Evolutionary conservation across 2,113 vertebrate genomes (phyloP).

Genomic region (Ariopsis seemanni): DNA sequence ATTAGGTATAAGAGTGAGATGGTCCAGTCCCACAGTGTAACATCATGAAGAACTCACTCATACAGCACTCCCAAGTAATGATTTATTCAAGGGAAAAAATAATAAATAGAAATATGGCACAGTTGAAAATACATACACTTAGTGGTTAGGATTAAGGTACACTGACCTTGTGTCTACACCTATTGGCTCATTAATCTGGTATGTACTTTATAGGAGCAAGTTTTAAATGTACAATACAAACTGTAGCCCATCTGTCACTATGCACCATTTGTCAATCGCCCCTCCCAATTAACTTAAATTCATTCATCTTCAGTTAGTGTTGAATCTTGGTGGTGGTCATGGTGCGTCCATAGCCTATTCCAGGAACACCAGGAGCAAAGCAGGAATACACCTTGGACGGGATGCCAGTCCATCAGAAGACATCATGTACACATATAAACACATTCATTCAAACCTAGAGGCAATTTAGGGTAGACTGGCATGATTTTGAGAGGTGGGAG

Average conservation of each 20-base stretch:
- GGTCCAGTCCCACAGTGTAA: not conserved
- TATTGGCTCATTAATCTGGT: not conserved
- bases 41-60: not conserved
- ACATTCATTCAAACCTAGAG: not conserved
- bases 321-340: not conserved
- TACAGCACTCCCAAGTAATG: not conserved
- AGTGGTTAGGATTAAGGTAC: not conserved
- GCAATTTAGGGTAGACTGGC: not conserved
- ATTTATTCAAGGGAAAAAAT: not conserved
- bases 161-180: not conserved
- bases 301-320: not conserved
- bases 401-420: not conserved
- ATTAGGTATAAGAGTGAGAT: conserved; percentile 22
- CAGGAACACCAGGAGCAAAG: not conserved
- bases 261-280: not conserved
- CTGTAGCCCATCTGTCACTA: not conserved
- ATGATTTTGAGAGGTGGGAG: not conserved
- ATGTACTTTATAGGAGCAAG: not conserved
- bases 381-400: not conserved
- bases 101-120: not conserved
- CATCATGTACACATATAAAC: not conserved
- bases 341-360: not conserved
- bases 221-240: not conserved
- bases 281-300: not conserved
- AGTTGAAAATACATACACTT: not conserved